Percentiles rank a stretch among this genome's conserved stretches.
These are phyloP conservation scores for Centropristis striata DNA, from an alignment of 2,113 vertebrate genomes.

Conservation along the genomic window DNA sequence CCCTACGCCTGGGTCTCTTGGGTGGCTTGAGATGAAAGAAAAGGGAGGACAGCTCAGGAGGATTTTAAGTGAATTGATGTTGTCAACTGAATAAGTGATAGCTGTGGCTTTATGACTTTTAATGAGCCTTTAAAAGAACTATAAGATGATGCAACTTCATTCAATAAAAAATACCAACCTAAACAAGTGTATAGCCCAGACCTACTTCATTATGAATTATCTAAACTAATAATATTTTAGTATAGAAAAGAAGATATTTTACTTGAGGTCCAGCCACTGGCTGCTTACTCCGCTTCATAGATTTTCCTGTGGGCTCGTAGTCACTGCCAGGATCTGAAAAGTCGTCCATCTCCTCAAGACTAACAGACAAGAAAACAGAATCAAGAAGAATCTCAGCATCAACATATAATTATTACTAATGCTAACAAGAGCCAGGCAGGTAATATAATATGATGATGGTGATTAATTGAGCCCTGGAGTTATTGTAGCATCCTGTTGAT, in stretches of 20 bases:
- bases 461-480: neutral
- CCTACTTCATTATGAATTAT: neutral
- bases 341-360: conserved; percentile 67
- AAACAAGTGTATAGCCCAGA: neutral
- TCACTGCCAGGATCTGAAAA: conserved; percentile 81
- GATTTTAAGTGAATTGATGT: conserved; percentile 41
- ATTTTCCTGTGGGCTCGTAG: conserved; percentile 76
- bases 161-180: neutral
- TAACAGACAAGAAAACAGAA: conserved; percentile 23
- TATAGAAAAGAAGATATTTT: conserved; percentile 4
- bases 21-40: conserved; percentile 76
- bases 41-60: conserved; percentile 44
- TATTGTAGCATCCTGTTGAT: neutral
- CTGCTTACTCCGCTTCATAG: conserved; percentile 70
- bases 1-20: conserved; percentile 64
- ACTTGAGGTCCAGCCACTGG: conserved; percentile 28
- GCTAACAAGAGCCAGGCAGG: neutral
- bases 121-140: neutral
- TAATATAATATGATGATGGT: neutral
- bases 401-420: neutral
- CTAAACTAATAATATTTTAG: neutral
- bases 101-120: neutral
- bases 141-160: neutral
- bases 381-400: neutral
- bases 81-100: conserved; percentile 30